Evolutionary conservation across 2,113 vertebrate genomes (phyloP).

Genomic region (Anguilla japonica): DNA sequence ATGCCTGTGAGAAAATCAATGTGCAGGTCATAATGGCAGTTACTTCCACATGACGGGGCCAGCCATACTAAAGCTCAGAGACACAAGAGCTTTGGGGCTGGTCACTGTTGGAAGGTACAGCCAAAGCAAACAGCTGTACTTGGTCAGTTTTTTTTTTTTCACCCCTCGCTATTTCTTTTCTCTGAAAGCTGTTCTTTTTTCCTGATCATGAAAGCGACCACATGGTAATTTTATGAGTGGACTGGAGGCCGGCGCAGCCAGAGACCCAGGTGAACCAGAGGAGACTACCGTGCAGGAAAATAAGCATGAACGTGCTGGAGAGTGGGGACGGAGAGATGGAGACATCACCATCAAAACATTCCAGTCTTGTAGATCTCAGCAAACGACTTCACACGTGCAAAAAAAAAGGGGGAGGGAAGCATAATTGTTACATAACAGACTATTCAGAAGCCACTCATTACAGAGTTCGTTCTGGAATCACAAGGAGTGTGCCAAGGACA

Average conservation of each 20-base stretch:
- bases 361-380: not conserved
- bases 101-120: not conserved
- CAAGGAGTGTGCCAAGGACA: slow-evolving; percentile 35
- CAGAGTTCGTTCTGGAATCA: slow-evolving; percentile 8
- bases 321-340: not conserved
- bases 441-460: slow-evolving; percentile 40
- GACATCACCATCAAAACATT: not conserved
- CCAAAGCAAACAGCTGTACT: slow-evolving; percentile 3
- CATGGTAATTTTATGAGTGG: slow-evolving; percentile 22
- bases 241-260: slow-evolving; percentile 4
- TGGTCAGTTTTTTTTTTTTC: not conserved
- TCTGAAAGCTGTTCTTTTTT: slow-evolving; percentile 8
- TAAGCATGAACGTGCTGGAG: not conserved
- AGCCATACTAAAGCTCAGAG: not conserved
- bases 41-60: not conserved
- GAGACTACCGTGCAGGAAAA: not conserved
- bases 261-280: not conserved
- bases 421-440: slow-evolving; percentile 32
- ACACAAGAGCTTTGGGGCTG: not conserved
- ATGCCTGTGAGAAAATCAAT: no score
- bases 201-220: slow-evolving; percentile 15
- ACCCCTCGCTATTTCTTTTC: not conserved
- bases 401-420: not conserved
- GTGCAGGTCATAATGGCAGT: not conserved
- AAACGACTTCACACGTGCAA: not conserved